phyloP scores from a whole-genome alignment of 1,140 invertebrate genomes.

The Muscidifurax raptorellus region DNA sequence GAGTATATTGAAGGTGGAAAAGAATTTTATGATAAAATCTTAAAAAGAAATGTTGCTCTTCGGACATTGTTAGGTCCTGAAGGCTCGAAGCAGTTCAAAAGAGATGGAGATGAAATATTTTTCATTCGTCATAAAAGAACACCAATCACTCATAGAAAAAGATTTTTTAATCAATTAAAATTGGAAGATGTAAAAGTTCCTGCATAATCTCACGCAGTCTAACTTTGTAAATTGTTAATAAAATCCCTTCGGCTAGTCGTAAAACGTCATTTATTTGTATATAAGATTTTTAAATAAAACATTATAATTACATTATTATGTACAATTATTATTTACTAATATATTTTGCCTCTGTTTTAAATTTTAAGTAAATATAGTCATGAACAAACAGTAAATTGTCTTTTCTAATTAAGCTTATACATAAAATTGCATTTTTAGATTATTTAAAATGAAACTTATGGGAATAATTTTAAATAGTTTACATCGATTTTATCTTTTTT shows the following conservation, averaged over 20 bases:
- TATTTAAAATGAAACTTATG: constrained; percentile 21
- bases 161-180: constrained; percentile 76
- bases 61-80: constrained; percentile 79
- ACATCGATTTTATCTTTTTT: neutral
- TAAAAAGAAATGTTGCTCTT: constrained; percentile 84
- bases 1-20: constrained; percentile 83
- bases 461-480: neutral
- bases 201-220: neutral
- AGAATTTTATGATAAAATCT: constrained; percentile 84
- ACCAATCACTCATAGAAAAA: constrained; percentile 79
- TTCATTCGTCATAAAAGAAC: constrained; percentile 79
- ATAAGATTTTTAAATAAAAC: constrained; percentile 49
- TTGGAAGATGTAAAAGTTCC: neutral
- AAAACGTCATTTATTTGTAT: constrained; percentile 49
- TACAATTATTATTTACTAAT: constrained; percentile 49
- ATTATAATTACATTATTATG: constrained; percentile 52
- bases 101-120: constrained; percentile 82
- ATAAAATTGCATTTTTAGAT: neutral
- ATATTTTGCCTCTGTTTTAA: neutral
- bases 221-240: constrained; percentile 36
- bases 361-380: constrained; percentile 17
- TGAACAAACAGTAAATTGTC: constrained; percentile 14
- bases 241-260: constrained; percentile 34
- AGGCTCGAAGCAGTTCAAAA: constrained; percentile 78
- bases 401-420: neutral